Conservation (phyloP, 2,888 invertebrate genomes). For the Selenia dentaria region DNA sequence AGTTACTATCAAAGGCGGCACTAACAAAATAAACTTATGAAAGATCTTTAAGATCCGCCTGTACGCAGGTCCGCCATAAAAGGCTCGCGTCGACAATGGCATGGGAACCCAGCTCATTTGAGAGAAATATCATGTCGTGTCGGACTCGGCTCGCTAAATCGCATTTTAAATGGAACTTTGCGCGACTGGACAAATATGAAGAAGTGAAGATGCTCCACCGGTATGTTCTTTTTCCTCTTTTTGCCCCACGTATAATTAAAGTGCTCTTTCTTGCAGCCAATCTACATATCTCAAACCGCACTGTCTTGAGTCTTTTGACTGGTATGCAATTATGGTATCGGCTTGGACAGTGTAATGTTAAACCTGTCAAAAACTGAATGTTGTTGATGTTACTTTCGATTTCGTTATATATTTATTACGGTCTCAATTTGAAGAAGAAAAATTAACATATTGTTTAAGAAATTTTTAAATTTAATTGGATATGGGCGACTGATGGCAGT, state of each 20-base stretch:
- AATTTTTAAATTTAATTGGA: too few species aligned
- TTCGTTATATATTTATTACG: conserved; percentile 3
- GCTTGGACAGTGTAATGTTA: conserved; percentile 7
- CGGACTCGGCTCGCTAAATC: conserved; percentile 65
- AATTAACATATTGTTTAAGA: too few species aligned
- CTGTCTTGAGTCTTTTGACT: background rate
- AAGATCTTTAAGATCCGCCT: conserved; percentile 65
- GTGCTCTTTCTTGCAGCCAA: conserved; percentile 26
- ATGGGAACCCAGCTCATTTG: conserved; percentile 83
- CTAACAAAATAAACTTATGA: background rate
- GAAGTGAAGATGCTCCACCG: conserved; percentile 25
- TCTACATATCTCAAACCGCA: conserved; percentile 21
- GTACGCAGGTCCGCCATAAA: conserved; percentile 69
- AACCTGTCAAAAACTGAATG: conserved; percentile 16
- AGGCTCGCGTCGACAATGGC: conserved; percentile 77
- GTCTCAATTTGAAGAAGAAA: conserved; percentile 11
- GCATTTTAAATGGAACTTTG: conserved; percentile 68
- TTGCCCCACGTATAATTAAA: conserved; percentile 22
- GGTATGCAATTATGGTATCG: conserved; percentile 19
- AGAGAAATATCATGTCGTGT: conserved; percentile 76
- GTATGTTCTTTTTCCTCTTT: conserved; percentile 34
- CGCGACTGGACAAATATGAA: conserved; percentile 53
- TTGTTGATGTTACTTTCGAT: conserved; percentile 11
- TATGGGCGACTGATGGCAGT: too few species aligned
- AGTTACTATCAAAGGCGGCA: background rate